A percentile compares a stretch with the other conserved stretches of the same genome.
phyloP scores from a whole-genome alignment of 2,113 vertebrate species.

The Aldabrachelys gigantea region DNA sequence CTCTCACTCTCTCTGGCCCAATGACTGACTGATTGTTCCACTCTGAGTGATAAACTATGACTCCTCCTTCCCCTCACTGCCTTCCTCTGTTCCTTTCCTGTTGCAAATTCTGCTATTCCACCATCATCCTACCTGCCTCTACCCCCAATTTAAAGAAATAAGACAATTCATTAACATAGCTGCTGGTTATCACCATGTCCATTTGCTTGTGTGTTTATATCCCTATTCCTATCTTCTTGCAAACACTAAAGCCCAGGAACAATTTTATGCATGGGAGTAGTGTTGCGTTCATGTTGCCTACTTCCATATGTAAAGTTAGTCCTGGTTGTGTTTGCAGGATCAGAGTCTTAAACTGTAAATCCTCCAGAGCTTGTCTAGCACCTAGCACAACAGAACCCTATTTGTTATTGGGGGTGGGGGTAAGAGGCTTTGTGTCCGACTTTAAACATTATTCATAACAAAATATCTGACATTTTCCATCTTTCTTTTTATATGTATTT shows the following conservation, averaged over 20 bases:
- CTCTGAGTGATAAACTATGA: not conserved
- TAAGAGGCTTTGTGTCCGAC: not conserved
- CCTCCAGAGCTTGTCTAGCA: not conserved
- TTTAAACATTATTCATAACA: accelerated
- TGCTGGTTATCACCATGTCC: not conserved
- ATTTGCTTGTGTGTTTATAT: not conserved
- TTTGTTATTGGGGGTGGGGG: not conserved
- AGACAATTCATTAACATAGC: not conserved
- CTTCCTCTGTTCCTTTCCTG: not conserved
- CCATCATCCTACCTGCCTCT: not conserved
- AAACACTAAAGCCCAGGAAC: not conserved
- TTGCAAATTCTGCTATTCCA: not conserved
- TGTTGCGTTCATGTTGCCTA: not conserved
- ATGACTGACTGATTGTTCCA: not conserved
- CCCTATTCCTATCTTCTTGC: not conserved
- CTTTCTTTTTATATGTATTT: not conserved
- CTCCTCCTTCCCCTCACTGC: not conserved
- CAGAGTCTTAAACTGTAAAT: not conserved
- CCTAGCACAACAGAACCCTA: not conserved
- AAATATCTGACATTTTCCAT: not conserved
- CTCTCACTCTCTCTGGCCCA: not conserved
- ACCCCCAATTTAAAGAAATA: not conserved
- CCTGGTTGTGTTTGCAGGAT: not conserved
- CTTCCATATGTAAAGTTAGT: not conserved
- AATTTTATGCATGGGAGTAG: not conserved